These are phyloP conservation scores for Accipiter virgatus DNA, from an alignment of 2,113 vertebrate genomes.

Conservation along the genomic window DNA sequence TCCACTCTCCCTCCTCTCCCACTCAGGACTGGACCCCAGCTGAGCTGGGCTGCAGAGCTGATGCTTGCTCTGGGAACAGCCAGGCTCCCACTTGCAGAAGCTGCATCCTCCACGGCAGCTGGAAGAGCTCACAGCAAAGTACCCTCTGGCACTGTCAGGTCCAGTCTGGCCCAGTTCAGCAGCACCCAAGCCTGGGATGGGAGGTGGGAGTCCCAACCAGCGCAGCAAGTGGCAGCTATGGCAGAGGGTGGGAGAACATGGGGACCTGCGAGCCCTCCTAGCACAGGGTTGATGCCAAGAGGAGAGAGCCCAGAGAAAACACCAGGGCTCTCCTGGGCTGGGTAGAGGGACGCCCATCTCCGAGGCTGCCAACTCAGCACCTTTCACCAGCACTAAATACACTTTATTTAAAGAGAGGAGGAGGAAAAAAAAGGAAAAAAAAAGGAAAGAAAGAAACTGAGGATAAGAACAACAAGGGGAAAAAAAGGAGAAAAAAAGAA, in stretches of 20 bases:
- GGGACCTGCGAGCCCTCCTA: not conserved
- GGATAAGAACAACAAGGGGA: not conserved
- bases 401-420: not conserved
- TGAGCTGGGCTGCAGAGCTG: not conserved
- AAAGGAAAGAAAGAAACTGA: not conserved
- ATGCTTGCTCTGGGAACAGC: not conserved
- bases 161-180: not conserved
- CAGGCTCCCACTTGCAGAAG: not conserved
- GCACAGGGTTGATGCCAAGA: not conserved
- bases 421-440: no score
- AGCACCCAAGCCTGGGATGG: not conserved
- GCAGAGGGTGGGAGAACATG: not conserved
- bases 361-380: not conserved
- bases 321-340: not conserved
- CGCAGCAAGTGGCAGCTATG: not conserved
- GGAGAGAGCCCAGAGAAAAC: not conserved
- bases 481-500: not conserved
- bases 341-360: not conserved
- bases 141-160: not conserved
- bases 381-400: constrained; percentile 61
- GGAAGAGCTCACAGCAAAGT: not conserved
- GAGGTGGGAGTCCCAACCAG: not conserved
- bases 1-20: not conserved
- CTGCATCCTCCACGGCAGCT: not conserved
- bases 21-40: not conserved